phyloP scores from a whole-genome alignment of 2,888 invertebrate genomes.

The Cerceris rybyensis region DNA sequence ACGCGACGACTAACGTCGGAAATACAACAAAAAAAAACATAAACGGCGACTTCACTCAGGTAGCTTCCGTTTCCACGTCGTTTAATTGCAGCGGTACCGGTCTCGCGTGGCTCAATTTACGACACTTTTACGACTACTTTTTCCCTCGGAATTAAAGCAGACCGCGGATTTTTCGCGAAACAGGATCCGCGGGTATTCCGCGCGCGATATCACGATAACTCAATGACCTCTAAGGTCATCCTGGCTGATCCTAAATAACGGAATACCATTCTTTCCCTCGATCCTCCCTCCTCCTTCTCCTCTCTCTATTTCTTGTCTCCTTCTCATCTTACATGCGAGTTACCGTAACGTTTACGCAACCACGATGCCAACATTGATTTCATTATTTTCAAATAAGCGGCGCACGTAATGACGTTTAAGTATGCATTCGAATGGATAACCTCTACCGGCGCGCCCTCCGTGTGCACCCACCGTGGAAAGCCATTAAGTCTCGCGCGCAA shows the following conservation, averaged over 20 bases:
- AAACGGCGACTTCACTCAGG: neutral
- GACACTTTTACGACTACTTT: neutral
- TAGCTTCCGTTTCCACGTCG: neutral
- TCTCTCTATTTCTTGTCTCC: neutral
- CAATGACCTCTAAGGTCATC: slow-evolving; percentile 24
- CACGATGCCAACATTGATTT: neutral
- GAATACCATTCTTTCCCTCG: slow-evolving; percentile 12
- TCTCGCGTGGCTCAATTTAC: slow-evolving; percentile 9
- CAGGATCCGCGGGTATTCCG: slow-evolving; percentile 5
- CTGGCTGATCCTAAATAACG: slow-evolving; percentile 24
- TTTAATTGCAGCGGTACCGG: neutral
- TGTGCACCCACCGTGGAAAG: slow-evolving; percentile 33
- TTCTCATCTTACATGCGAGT: neutral
- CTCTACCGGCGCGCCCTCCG: slow-evolving; percentile 10
- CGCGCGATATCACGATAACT: slow-evolving; percentile 3
- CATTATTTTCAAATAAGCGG: slow-evolving; percentile 3
- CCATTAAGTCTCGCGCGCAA: slow-evolving; percentile 46
- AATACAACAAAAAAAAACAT: too few species aligned
- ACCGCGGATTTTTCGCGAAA: slow-evolving; percentile 13
- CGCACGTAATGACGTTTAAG: slow-evolving; percentile 20
- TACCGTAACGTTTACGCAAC: slow-evolving; percentile 11
- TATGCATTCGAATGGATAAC: slow-evolving; percentile 22
- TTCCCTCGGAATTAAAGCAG: neutral
- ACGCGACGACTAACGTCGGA: too few species aligned
- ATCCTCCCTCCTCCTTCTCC: neutral